Evolutionary conservation across 2,797 vertebrate species (phyloP), one percentile per base, ranked within the genome.

Genomic region (Tauraco hartlaubi): DNA sequence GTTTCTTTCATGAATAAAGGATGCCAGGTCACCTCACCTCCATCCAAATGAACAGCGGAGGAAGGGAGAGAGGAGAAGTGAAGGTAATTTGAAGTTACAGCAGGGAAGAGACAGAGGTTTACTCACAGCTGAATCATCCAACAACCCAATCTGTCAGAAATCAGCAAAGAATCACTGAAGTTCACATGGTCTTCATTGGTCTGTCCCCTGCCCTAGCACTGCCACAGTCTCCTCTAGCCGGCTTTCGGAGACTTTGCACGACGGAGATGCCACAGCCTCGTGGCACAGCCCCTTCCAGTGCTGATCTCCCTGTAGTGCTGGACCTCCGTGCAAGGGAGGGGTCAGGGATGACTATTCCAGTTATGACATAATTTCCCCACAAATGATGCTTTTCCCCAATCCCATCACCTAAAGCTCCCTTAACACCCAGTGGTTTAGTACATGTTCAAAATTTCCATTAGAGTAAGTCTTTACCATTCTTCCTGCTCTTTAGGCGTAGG

Each of bases 301-400:
- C 2, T 0, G 0, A 43, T 31, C 14, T 76, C 3, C 0, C 54
- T 43, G 28, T 29, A 84, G 21, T 0, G 1, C 49, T 3, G 1
- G 7, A 66, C 44, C 31, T 66, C 85, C 55, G 64, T 1, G 3
- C 17, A 51, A 78, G 72, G 26, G 31, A 83, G 71, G 12, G 11
- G 31, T 55, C 55, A 39, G 7, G 59, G 35, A 66, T 43, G 62
- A 46, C 28, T 86, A 91, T 43, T 43, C 62, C 29, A 43, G 19
- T 72, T 43, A 33, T 11, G 62, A 58, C 29, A 46, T 54, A 41
- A 77, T 64, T 77, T 86, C 33, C 16, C 49, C 61, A 79, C 26
- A 83, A 72, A 58, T 62, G 4, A 56, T 62, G 10, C 26, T 84
- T 66, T 81, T 49, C 55, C 28, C 28, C 46, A 84, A 9, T 29